Evolutionary conservation across 2,888 invertebrate species (phyloP), one percentile per base, ranked within the genome.

Genomic region (Drosophila peninsularis): DNA sequence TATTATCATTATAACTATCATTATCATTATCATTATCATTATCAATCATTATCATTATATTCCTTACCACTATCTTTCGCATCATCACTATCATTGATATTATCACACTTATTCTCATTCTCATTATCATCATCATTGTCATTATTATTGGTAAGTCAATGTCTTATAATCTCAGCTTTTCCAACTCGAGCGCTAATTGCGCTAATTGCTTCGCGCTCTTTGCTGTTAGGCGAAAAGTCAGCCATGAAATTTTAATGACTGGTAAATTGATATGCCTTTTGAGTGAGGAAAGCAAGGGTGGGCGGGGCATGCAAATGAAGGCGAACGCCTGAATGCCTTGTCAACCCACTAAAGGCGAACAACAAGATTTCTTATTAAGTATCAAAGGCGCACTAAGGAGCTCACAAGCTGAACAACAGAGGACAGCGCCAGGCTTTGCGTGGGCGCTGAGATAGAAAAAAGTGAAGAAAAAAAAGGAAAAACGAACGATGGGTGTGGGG

Each of bases 231-330:
- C 62, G 55, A 57, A 86, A 69, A 87, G 89, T 84, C 89, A 84
- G 77, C 80, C 80, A 75, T 83, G 70, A 87, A 88, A 89, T 89
- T 87, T 87, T 87, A 87, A 87, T 87, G 87, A 87, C 75, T 82
- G 65, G 87, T 79, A 90, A 87, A 81, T 68, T 84, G 87, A 87
- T 87, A 87, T 75, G 90, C 90, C 90, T 90, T 87, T 83, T 87
- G 75, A 82, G 71, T 62, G 63, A 36, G 60, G 55, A 34, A 24
- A 56, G 30, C 27, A 34, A 11, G 7, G 5, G n/a, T 21, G 37
- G 49, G n/a, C 10, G 55, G 44, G 24, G 45, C 49, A 82, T 82
- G 78, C 81, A 86, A 89, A 86, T 86, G 80, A 88, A 74, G 85
- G 64, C 63, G 71, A 62, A 70, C 13, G 44, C 21, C 21, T 14